Evolutionary conservation across 2,113 vertebrate species (phyloP).

Genomic region (Paramisgurnus dabryanus): DNA sequence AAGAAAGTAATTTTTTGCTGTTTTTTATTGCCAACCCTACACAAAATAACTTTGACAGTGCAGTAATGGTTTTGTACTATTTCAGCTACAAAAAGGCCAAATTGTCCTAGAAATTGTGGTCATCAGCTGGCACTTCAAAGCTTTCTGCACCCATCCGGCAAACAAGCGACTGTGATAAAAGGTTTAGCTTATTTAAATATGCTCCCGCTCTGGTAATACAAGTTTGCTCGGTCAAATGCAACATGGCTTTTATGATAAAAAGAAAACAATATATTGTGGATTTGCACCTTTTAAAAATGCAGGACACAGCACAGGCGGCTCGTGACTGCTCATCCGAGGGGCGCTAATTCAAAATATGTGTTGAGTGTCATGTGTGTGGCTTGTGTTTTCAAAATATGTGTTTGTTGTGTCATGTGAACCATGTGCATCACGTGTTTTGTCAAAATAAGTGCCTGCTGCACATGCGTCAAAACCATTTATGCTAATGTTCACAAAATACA

Average conservation of each 20-base stretch:
- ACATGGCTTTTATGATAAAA: slow-evolving; percentile 5
- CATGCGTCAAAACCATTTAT: too few relatives aligned
- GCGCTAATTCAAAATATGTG: too few relatives aligned
- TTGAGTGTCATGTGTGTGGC: too few relatives aligned
- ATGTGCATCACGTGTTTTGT: too few relatives aligned
- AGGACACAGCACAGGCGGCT: not conserved
- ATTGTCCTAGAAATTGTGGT: not conserved
- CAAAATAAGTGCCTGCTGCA: too few relatives aligned
- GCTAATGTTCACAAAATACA: too few relatives aligned
- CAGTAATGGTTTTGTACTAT: not conserved
- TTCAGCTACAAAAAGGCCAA: not conserved
- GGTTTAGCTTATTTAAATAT: slow-evolving; percentile 12
- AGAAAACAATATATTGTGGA: not conserved
- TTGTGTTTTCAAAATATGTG: too few relatives aligned
- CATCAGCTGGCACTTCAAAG: slow-evolving; percentile 35
- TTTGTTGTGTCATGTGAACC: too few relatives aligned
- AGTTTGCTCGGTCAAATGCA: not conserved
- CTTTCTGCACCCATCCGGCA: slow-evolving; percentile 6
- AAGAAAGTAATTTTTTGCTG: too few relatives aligned
- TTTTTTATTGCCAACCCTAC: not conserved
- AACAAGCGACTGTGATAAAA: slow-evolving; percentile 15
- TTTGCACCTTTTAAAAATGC: not conserved
- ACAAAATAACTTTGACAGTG: not conserved
- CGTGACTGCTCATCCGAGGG: too few relatives aligned
- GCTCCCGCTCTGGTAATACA: not conserved